Evolutionary conservation across 1,140 invertebrate species (phyloP), one percentile per base, ranked within the genome.

Genomic region (Aphidius ervi): DNA sequence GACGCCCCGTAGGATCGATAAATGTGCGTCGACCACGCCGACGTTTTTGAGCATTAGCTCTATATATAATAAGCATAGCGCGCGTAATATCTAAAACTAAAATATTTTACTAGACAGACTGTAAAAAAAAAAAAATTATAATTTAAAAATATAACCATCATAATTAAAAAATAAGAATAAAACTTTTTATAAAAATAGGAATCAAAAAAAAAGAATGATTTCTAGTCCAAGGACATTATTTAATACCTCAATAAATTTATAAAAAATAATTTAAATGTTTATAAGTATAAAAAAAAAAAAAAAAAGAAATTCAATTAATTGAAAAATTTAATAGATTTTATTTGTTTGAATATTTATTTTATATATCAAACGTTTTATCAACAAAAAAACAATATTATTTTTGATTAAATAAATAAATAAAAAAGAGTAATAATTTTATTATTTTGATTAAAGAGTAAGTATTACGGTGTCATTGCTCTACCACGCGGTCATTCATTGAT

Each of bases 1-100:
- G 69, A 74, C 73, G 74, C 70, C 73, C 75, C 72, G 74, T 72
- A 70, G 4, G 68, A 67, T 70, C 72, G 70, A 65, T 65, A 67
- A 63, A 67, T 61, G 61, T 67, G 63, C 65, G 65, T 63, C 61
- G 61, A 52, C 61, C 61, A 63, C 40, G 50, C 52, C 7, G 23
- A 31, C 23, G 23, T 31, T 31, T 31, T 31, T 31, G 23, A 31
- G 23, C 23, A 31, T 31, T 31, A 31, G 23, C 61, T 37, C 47
- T 50, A 61, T 16, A 9, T 50, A 16, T 54, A 62, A 61, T 68
- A 75, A 65, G 59, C 65, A 68, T 65, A 62, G 67, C 66, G 67
- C 69, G 68, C 65, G 73, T 73, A 71, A 71, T 66, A 66, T 50
- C 59, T 67, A 68, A 62, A 65, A 65, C 2, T 31, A 31, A 31